These are phyloP conservation scores for Chionomys nivalis DNA, from an alignment of 2,113 vertebrate species.

Conservation along the genomic window DNA sequence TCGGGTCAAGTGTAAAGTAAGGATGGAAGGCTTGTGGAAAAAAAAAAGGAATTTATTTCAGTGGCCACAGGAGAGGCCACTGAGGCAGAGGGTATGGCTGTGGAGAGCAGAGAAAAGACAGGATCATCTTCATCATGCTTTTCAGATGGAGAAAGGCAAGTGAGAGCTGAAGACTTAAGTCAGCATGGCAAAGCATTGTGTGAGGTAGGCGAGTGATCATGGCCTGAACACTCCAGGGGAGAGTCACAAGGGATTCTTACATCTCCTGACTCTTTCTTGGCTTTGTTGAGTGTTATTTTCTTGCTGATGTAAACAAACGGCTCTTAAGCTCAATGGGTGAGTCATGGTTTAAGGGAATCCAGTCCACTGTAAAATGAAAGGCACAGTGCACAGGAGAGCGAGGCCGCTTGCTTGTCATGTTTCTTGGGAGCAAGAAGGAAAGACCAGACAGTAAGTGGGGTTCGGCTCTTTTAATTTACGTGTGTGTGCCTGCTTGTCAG, in stretches of 20 bases:
- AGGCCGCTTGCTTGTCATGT: background rate
- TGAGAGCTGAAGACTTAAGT: background rate
- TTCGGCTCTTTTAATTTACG: background rate
- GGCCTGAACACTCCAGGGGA: background rate
- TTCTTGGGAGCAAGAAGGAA: background rate
- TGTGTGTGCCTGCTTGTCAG: background rate
- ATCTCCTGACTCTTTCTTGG: background rate
- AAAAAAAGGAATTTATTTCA: background rate
- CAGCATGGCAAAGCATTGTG: background rate
- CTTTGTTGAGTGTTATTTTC: background rate
- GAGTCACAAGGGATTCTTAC: background rate
- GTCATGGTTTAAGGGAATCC: background rate
- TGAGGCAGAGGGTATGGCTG: too few relatives aligned
- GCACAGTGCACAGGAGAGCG: background rate
- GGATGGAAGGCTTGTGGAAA: background rate
- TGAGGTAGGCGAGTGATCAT: background rate
- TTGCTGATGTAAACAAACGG: background rate
- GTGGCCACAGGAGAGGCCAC: background rate
- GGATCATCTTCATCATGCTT: background rate
- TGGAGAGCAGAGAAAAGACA: background rate
- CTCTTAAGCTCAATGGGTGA: background rate
- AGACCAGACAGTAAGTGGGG: background rate
- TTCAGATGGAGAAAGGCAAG: background rate
- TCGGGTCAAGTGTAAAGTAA: background rate
- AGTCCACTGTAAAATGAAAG: background rate